phyloP scores from a whole-genome alignment of 1,140 invertebrate genomes.

The Archivesica marissinica region DNA sequence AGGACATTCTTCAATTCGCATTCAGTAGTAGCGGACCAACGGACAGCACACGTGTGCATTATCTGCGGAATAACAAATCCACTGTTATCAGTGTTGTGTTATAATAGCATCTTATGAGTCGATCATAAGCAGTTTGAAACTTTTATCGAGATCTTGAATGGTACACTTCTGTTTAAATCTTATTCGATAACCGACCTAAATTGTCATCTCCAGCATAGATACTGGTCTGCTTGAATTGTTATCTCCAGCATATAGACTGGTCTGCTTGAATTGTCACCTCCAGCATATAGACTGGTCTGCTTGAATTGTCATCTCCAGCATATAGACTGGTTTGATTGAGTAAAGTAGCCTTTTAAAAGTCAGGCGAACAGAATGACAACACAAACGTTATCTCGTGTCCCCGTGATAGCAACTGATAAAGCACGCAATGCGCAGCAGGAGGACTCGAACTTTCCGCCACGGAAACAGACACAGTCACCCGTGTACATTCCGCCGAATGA shows the following conservation, averaged over 20 bases:
- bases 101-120: neutral
- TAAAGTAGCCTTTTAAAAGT: slow-evolving; percentile 6
- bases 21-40: neutral
- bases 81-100: neutral
- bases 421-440: neutral
- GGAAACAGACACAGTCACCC: slow-evolving; percentile 19
- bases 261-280: no score
- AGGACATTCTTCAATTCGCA: neutral
- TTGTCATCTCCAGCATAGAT: no score
- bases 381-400: slow-evolving; percentile 35
- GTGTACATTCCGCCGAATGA: slow-evolving; percentile 58
- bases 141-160: neutral
- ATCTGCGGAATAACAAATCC: neutral
- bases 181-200: slow-evolving; percentile 13
- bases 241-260: no score
- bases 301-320: neutral
- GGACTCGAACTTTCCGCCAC: neutral
- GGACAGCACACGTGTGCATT: slow-evolving; percentile 4
- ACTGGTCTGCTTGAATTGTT: no score
- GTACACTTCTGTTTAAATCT: neutral
- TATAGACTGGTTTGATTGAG: neutral
- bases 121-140: slow-evolving; percentile 9
- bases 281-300: neutral
- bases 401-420: slow-evolving; percentile 28
- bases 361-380: slow-evolving; percentile 31